Base-by-base conservation (phyloP, 1,140 invertebrate genomes). In the Aphelenchoides besseyi region DNA sequence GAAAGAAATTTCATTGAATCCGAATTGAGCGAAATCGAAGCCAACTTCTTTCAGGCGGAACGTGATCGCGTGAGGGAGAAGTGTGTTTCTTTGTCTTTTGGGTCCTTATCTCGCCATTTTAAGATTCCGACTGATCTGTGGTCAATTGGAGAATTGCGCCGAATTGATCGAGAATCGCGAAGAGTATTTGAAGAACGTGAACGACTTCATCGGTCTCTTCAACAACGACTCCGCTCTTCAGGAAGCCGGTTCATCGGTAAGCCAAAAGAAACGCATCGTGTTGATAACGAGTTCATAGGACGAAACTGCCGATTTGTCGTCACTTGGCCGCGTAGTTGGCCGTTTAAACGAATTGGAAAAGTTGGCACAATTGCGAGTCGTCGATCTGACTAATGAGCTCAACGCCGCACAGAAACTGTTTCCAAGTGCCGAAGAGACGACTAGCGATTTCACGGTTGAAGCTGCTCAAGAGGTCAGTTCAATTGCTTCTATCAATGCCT, bases 121-220 rank as follows among this genome's bases (percentile, higher is more conserved):
- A 9, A 68, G 66, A 32, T 68, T 68, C 66, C 66, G 66, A 12
- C 33, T 68, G 48, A 67, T 68, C 16, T 64, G 53, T n/a, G 53
- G 18, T n/a, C 37, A 68, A 66, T n/a, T 66, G 63, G 63, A 66
- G 12, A 12, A 37, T 23, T 36, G 63, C 32, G 32, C 16, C n/a
- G 23, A 66, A 32, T 12, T 32, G n/a, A n/a, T 35, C 1, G 32
- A 66, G 29, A 1, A 33, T 12, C 16, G 32, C 16, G 12, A 18
- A 16, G 63, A 37, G 2, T 66, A 66, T 37, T 66, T 66, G 63
- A 32, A 66, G 36, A 66, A 66, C 63, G 16, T 12, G 2, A n/a
- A 12, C 63, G 32, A 66, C n/a, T 37, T 66, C 1, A 12, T 32
- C 23, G 28, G 36, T 23, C 63, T 66, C 0, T 37, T 66, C 1